Evolutionary conservation across 2,888 invertebrate species (phyloP).

Genomic region (Rhaphigaster nebulosa): DNA sequence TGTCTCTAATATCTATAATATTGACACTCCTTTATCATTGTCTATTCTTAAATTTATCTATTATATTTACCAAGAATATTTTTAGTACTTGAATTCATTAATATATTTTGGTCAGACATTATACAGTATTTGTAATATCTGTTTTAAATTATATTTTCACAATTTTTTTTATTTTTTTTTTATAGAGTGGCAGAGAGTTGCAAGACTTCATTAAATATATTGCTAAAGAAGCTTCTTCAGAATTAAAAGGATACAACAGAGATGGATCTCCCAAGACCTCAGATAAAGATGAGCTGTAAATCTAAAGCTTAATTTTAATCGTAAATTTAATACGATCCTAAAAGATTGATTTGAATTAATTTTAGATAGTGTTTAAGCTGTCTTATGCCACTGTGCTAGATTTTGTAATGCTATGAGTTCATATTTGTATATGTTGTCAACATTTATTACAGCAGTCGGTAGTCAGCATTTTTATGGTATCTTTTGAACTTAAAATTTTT

Average conservation of each 20-base stretch:
- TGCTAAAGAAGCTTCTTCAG: constrained; percentile 89
- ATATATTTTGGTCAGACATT: constrained; percentile 63
- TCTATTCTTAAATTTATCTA: too few species aligned
- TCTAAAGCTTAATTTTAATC: not conserved
- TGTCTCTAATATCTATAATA: too few species aligned
- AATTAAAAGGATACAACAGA: constrained; percentile 89
- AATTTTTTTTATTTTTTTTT: constrained; percentile 65
- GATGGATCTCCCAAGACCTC: constrained; percentile 76
- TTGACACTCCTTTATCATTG: too few species aligned
- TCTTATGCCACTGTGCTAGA: not conserved
- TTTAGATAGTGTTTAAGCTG: not conserved
- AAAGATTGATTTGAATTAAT: not conserved
- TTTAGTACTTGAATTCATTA: constrained; percentile 14
- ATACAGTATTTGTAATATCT: too few species aligned
- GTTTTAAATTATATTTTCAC: constrained; percentile 40
- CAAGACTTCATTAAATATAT: constrained; percentile 96
- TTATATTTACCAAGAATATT: not conserved
- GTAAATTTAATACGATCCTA: not conserved
- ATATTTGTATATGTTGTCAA: not conserved
- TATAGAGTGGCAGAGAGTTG: constrained; percentile 90
- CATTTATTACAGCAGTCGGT: not conserved
- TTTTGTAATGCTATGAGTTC: constrained; percentile 16
- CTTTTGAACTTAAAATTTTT: not conserved
- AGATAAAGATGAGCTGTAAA: constrained; percentile 75
- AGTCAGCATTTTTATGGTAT: not conserved